These are phyloP conservation scores for Augochlora pura DNA, from an alignment of 1,140 invertebrate genomes.

Conservation along the genomic window DNA sequence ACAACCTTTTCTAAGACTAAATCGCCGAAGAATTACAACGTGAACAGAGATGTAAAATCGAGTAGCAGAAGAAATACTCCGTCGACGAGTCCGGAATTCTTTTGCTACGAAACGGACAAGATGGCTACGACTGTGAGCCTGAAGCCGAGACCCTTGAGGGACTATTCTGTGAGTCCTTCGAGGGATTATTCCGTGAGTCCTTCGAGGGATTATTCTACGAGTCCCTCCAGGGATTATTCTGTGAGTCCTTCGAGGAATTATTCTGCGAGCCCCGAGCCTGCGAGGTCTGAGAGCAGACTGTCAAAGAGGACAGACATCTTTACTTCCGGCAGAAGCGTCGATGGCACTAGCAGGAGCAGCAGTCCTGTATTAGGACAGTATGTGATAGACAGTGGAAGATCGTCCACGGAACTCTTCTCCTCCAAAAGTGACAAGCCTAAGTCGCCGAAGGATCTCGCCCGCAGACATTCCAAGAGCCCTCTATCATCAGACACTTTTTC, in stretches of 20 bases:
- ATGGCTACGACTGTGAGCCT: slow-evolving; percentile 5
- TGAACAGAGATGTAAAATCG: neutral
- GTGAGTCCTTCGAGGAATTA: too few species aligned
- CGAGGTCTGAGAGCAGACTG: neutral
- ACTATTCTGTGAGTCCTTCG: neutral
- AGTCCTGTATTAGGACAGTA: neutral
- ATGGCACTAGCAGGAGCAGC: neutral
- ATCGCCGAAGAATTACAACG: neutral
- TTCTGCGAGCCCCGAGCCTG: neutral
- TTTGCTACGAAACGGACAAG: neutral
- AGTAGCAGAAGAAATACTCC: neutral
- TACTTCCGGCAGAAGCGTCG: neutral
- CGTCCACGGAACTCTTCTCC: neutral
- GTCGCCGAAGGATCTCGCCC: neutral
- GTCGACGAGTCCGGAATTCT: neutral
- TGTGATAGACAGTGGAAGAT: neutral
- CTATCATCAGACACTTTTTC: neutral
- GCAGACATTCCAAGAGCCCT: neutral
- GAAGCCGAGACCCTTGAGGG: neutral
- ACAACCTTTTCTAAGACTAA: too few species aligned
- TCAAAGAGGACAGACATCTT: neutral
- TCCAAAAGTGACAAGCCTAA: neutral
- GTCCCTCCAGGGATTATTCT: too few species aligned
- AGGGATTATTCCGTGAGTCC: too few species aligned
- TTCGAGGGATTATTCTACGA: too few species aligned